These are phyloP conservation scores for Typhlichthys subterraneus DNA, from an alignment of 2,797 vertebrate genomes.

Conservation along the genomic window DNA sequence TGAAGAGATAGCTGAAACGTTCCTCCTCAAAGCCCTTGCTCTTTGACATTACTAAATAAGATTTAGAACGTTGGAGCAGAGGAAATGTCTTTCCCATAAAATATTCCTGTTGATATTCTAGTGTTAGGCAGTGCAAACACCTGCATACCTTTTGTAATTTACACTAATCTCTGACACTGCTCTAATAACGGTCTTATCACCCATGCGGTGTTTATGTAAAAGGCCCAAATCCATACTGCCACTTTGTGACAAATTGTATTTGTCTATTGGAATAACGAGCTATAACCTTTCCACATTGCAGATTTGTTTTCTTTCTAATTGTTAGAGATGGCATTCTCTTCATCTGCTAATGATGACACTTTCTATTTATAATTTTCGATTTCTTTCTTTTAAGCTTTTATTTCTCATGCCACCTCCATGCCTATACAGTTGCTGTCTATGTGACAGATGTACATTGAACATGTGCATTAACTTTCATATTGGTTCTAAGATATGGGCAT, in stretches of 20 bases:
- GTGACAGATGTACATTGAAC: slow-evolving; percentile 86
- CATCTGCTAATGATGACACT: slow-evolving; percentile 86
- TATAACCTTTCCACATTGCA: slow-evolving; percentile 69
- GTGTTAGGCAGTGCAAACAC: slow-evolving; percentile 65
- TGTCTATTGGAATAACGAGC: slow-evolving; percentile 76
- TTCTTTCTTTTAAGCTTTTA: slow-evolving; percentile 81
- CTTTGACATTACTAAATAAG: slow-evolving; percentile 23
- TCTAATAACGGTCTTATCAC: slow-evolving; percentile 60
- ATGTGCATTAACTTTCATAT: slow-evolving; percentile 88
- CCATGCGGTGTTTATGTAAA: slow-evolving; percentile 48
- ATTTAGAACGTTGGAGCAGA: slow-evolving; percentile 15
- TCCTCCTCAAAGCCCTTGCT: slow-evolving; percentile 38
- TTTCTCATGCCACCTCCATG: slow-evolving; percentile 90
- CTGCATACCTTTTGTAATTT: slow-evolving; percentile 84
- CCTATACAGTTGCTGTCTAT: slow-evolving; percentile 88
- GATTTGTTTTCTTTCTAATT: slow-evolving; percentile 47
- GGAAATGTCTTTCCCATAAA: slow-evolving; percentile 43
- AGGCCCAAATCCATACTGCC: slow-evolving; percentile 31
- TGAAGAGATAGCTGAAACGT: slow-evolving; percentile 43
- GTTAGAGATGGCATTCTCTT: slow-evolving; percentile 50
- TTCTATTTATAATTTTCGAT: slow-evolving; percentile 91
- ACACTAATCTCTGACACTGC: slow-evolving; percentile 63
- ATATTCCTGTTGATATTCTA: slow-evolving; percentile 65
- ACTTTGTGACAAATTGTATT: slow-evolving; percentile 48
- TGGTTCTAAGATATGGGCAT: slow-evolving; percentile 82